Evolutionary conservation across 2,888 invertebrate species (phyloP).

Genomic region (Linnaemya tessellans): DNA sequence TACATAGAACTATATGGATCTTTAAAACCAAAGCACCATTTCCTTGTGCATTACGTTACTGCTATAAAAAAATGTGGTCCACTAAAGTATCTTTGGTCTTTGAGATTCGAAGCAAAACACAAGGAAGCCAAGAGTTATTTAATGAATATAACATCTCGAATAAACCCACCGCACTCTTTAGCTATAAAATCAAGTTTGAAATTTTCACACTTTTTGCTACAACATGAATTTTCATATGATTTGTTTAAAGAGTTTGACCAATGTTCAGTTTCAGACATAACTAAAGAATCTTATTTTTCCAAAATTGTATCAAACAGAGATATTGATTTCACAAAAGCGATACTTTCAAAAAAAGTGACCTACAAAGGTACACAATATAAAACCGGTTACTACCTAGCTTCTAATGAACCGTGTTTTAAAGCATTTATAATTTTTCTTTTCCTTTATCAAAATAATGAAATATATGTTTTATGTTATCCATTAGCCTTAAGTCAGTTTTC

Average conservation of each 20-base stretch:
- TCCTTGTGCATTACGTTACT: slow-evolving; percentile 57
- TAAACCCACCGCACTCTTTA: slow-evolving; percentile 61
- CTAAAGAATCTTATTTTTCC: slow-evolving; percentile 8
- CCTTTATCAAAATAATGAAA: too few relatives aligned
- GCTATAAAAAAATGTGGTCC: slow-evolving; percentile 67
- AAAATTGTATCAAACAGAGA: slow-evolving; percentile 11
- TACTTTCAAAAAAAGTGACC: too few relatives aligned
- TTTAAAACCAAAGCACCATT: slow-evolving; percentile 69
- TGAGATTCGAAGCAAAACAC: slow-evolving; percentile 62
- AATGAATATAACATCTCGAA: slow-evolving; percentile 57
- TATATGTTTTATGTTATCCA: too few relatives aligned
- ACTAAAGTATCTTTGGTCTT: slow-evolving; percentile 58
- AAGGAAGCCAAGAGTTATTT: slow-evolving; percentile 63
- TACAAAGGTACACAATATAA: too few relatives aligned
- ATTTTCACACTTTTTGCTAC: slow-evolving; percentile 57
- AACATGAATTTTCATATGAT: slow-evolving; percentile 23
- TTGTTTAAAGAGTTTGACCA: not conserved
- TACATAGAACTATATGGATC: slow-evolving; percentile 48
- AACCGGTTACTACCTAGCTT: too few relatives aligned
- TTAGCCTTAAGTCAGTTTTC: too few relatives aligned
- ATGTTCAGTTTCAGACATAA: not conserved
- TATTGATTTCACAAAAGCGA: too few relatives aligned
- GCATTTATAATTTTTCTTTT: too few relatives aligned
- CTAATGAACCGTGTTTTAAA: too few relatives aligned
- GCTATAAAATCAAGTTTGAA: slow-evolving; percentile 60